A percentile compares a stretch with the other conserved stretches of the same genome.
Conservation (phyloP, 2,797 vertebrate species). For the Gambelia wislizenii region DNA sequence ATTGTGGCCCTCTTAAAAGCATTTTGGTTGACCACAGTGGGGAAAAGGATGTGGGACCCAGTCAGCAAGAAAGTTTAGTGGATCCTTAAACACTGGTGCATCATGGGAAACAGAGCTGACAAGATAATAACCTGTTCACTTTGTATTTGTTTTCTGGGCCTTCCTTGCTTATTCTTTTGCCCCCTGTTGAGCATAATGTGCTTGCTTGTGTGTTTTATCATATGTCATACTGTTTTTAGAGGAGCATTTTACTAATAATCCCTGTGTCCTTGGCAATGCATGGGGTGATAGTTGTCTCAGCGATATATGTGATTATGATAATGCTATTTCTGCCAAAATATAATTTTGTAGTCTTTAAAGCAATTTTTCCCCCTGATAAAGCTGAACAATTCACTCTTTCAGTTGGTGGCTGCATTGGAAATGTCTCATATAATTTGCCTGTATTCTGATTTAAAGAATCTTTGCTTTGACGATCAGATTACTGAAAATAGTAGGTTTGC, state of each 20-base stretch:
- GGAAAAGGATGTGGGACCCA: too few species aligned
- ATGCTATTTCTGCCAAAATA: slow-evolving; percentile 48
- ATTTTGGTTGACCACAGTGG: too few species aligned
- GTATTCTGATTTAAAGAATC: slow-evolving; percentile 30
- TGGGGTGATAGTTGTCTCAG: slow-evolving; percentile 31
- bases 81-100: not conserved
- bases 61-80: not conserved
- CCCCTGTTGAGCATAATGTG: slow-evolving; percentile 36
- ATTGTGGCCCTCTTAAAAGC: too few species aligned
- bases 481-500: slow-evolving; percentile 34
- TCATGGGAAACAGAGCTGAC: slow-evolving; percentile 52
- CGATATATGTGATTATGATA: slow-evolving; percentile 56
- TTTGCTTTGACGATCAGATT: slow-evolving; percentile 34
- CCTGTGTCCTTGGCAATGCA: slow-evolving; percentile 28
- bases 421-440: slow-evolving; percentile 31
- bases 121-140: slow-evolving; percentile 59
- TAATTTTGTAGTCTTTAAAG: slow-evolving; percentile 46
- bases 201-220: slow-evolving; percentile 59
- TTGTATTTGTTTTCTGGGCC: slow-evolving; percentile 63
- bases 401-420: slow-evolving; percentile 20
- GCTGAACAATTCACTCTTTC: slow-evolving; percentile 40
- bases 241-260: slow-evolving; percentile 48
- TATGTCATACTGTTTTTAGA: slow-evolving; percentile 50
- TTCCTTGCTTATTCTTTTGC: slow-evolving; percentile 59
- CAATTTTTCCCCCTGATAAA: slow-evolving; percentile 37